Conservation (phyloP, 2,113 vertebrate genomes). For the Pampusana beccarii region DNA sequence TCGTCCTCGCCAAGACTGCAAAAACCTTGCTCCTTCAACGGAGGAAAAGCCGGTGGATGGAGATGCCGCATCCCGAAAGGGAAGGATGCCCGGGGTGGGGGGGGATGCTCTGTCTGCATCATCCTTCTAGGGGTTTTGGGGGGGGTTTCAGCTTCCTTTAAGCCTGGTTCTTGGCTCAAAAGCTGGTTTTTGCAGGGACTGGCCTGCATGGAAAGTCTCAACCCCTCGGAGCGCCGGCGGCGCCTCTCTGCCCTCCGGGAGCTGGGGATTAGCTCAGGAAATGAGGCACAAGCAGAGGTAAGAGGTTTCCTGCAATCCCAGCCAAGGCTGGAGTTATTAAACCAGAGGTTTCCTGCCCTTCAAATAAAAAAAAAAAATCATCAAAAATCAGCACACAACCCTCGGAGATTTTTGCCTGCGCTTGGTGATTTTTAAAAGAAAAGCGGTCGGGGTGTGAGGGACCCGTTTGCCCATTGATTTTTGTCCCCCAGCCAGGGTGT, state of each 20-base stretch:
- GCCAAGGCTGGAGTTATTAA: neutral
- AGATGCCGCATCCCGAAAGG: accelerated
- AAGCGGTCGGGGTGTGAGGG: neutral
- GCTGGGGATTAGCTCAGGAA: conserved; percentile 57
- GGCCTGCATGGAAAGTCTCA: neutral
- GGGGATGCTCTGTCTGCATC: neutral
- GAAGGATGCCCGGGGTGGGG: accelerated
- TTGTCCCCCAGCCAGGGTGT: neutral
- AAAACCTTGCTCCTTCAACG: neutral
- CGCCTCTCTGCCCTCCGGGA: conserved; percentile 46
- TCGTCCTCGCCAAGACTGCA: neutral
- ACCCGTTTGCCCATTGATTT: too few relatives aligned
- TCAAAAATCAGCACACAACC: neutral
- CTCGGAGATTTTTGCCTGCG: neutral
- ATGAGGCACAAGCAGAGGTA: conserved; percentile 65
- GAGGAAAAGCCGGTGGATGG: neutral
- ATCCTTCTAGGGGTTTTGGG: neutral
- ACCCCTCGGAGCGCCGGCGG: neutral
- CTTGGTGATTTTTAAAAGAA: neutral
- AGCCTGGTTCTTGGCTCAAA: neutral
- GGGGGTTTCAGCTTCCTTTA: accelerated
- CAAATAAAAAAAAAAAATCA: neutral
- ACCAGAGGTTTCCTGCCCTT: neutral
- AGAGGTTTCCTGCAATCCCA: conserved; percentile 53
- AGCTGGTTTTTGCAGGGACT: neutral